A percentile compares a stretch with the other conserved stretches of the same genome.
Evolutionary conservation across 2,797 vertebrate species (phyloP).

Genomic region (Austrolebias charrua): DNA sequence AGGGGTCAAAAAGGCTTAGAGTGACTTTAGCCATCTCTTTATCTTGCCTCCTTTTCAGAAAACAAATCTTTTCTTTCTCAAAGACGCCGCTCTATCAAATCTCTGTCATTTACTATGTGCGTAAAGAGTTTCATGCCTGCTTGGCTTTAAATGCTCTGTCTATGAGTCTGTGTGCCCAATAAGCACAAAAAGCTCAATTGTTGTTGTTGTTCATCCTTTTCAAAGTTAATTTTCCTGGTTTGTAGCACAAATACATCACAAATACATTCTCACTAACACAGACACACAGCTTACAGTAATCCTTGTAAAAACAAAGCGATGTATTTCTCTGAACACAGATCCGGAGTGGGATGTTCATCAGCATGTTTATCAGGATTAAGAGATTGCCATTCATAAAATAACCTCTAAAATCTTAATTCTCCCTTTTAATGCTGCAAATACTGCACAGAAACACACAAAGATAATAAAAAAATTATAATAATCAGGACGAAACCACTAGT

Average conservation of each 20-base stretch:
- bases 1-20: constrained; percentile 41
- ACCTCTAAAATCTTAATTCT: constrained; percentile 40
- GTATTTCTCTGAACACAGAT: constrained; percentile 62
- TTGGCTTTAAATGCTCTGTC: not conserved
- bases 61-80: constrained; percentile 21
- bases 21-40: constrained; percentile 32
- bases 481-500: constrained; percentile 8
- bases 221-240: constrained; percentile 21
- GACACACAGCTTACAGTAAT: constrained; percentile 72
- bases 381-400: constrained; percentile 61
- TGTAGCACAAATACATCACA: constrained; percentile 39
- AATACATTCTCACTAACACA: constrained; percentile 28
- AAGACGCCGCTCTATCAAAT: constrained; percentile 16
- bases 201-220: constrained; percentile 6
- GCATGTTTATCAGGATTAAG: constrained; percentile 68
- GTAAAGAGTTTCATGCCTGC: constrained; percentile 17
- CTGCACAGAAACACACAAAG: not conserved
- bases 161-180: constrained; percentile 6
- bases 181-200: constrained; percentile 22
- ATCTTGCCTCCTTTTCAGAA: constrained; percentile 37
- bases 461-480: not conserved
- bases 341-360: constrained; percentile 66
- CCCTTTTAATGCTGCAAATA: constrained; percentile 1
- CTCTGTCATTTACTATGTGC: constrained; percentile 30
- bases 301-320: constrained; percentile 73